phyloP scores from a whole-genome alignment of 2,888 invertebrate genomes.

The Tenthredo amoena region DNA sequence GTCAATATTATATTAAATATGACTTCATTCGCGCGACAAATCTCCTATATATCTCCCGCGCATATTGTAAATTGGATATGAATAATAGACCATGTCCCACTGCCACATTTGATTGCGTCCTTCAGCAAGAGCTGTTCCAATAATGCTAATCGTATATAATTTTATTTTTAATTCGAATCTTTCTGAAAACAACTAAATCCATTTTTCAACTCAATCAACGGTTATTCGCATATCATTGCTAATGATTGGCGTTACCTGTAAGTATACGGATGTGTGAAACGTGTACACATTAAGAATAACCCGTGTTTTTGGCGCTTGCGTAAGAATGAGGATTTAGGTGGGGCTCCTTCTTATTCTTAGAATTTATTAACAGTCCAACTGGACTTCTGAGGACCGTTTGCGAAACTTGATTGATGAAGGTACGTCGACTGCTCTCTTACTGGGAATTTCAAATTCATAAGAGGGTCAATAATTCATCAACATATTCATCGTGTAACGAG shows the following conservation, averaged over 20 bases:
- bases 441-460: background rate
- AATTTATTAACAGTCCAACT: background rate
- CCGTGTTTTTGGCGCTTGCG: background rate
- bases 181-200: background rate
- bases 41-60: background rate
- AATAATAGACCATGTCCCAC: slow-evolving; percentile 13
- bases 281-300: background rate
- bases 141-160: background rate
- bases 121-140: background rate
- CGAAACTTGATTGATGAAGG: background rate
- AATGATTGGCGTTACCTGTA: background rate
- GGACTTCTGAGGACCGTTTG: background rate
- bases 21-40: slow-evolving; percentile 42
- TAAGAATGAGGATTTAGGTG: background rate
- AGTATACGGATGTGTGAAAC: background rate
- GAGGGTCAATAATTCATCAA: slow-evolving; percentile 2
- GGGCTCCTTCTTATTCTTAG: background rate
- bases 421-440: background rate
- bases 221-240: background rate
- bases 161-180: slow-evolving; percentile 10
- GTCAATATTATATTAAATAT: slow-evolving; percentile 42
- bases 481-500: background rate
- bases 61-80: slow-evolving; percentile 14
- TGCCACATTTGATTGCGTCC: background rate
- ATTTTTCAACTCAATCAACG: background rate